phyloP scores from a whole-genome alignment of 2,888 invertebrate genomes.

The Stenotaenia linearis region DNA sequence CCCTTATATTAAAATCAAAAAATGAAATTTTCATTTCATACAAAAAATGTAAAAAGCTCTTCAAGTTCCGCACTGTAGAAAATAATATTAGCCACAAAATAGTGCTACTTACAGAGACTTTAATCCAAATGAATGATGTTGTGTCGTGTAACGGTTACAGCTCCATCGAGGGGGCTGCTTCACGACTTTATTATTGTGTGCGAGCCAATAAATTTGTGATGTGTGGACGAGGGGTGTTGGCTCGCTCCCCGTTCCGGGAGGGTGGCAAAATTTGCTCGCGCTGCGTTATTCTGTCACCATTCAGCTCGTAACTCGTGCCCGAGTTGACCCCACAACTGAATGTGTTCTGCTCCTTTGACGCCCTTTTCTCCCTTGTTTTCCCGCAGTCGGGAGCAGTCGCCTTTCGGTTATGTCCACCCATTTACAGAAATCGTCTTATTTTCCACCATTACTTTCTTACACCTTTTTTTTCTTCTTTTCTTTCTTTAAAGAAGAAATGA shows the following conservation, averaged over 20 bases:
- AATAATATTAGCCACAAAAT: background rate
- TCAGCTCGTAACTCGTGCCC: constrained; percentile 26
- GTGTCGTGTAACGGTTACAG: background rate
- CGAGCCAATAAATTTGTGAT: constrained; percentile 26
- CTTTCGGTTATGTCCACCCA: constrained; percentile 19
- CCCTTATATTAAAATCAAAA: no score
- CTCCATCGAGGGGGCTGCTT: background rate
- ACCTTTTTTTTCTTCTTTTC: background rate
- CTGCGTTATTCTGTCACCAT: constrained; percentile 20
- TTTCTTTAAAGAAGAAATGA: background rate
- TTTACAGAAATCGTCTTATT: constrained; percentile 26
- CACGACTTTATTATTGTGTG: constrained; percentile 26
- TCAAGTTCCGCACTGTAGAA: background rate
- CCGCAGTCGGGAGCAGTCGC: background rate
- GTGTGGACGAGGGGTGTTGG: constrained; percentile 24
- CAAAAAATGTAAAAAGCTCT: background rate
- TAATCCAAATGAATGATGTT: constrained; percentile 24
- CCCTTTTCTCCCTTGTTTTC: constrained; percentile 16
- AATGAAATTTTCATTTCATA: no score
- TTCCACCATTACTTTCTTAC: background rate
- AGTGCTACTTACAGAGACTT: background rate
- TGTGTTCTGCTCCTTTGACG: constrained; percentile 13
- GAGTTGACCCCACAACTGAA: constrained; percentile 10
- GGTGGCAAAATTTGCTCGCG: constrained; percentile 1
- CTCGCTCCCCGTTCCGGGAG: background rate